A percentile compares a stretch with the other conserved stretches of the same genome.
Conservation (phyloP, 2,888 invertebrate species). For the Sisyra terminalis region DNA sequence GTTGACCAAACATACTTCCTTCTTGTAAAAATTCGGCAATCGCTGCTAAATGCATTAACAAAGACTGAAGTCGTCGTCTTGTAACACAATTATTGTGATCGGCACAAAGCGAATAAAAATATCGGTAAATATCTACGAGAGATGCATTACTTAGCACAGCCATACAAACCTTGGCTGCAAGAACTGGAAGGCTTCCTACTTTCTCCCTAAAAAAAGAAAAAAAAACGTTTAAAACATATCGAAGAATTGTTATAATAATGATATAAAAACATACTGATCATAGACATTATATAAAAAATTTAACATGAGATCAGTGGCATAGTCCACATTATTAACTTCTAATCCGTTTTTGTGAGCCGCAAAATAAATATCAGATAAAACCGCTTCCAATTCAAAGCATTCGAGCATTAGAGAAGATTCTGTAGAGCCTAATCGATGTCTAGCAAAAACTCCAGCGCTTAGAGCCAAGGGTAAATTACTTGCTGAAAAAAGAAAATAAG, state of each 20-base stretch:
- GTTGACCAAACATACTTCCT: constrained; percentile 40
- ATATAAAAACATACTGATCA: constrained; percentile 36
- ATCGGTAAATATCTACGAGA: constrained; percentile 39
- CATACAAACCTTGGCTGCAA: constrained; percentile 50
- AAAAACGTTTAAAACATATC: constrained; percentile 5
- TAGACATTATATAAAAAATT: constrained; percentile 49
- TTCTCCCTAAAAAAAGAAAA: constrained; percentile 31
- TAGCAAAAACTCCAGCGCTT: constrained; percentile 52
- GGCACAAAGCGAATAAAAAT: constrained; percentile 47
- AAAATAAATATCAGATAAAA: constrained; percentile 57
- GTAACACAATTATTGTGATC: constrained; percentile 63
- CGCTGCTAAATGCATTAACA: constrained; percentile 45
- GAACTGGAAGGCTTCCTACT: constrained; percentile 42
- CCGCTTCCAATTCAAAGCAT: constrained; percentile 49
- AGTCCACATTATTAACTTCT: constrained; percentile 31
- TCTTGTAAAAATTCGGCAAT: constrained; percentile 44
- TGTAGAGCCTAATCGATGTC: constrained; percentile 49
- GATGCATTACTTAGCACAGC: constrained; percentile 47
- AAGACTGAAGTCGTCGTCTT: constrained; percentile 38
- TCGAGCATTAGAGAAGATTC: constrained; percentile 50
- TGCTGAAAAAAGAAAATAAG: constrained; percentile 17
- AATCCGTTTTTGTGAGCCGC: constrained; percentile 43
- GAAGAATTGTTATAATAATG: neutral
- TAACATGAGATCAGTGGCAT: constrained; percentile 43
- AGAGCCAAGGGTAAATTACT: constrained; percentile 28